phyloP scores from a whole-genome alignment of 1,140 invertebrate genomes.

The Drosophila ohnishii region DNA sequence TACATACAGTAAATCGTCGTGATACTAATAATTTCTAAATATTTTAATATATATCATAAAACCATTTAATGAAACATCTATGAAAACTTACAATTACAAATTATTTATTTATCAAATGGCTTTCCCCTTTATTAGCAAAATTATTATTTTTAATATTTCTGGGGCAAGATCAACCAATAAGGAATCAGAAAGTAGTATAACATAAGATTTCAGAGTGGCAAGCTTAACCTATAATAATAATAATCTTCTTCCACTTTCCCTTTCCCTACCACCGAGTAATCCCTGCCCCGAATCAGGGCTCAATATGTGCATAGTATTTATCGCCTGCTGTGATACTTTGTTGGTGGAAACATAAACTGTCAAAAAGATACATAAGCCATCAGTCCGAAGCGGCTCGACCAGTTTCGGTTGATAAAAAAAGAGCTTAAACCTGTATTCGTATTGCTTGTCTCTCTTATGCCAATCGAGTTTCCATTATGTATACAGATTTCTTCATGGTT shows the following conservation, averaged over 20 bases:
- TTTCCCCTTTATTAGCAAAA: too few species aligned
- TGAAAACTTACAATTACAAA: too few species aligned
- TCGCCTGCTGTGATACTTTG: constrained; percentile 32
- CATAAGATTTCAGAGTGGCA: too few species aligned
- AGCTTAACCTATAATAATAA: too few species aligned
- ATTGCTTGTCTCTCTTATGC: constrained; percentile 47
- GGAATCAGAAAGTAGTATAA: too few species aligned
- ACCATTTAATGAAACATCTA: too few species aligned
- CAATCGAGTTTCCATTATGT: constrained; percentile 54
- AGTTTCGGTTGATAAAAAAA: constrained; percentile 51
- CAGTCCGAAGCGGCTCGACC: constrained; percentile 53
- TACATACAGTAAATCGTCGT: background rate
- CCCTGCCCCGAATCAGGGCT: constrained; percentile 9
- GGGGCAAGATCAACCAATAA: too few species aligned
- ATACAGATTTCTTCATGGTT: constrained; percentile 53
- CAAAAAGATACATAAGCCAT: constrained; percentile 50
- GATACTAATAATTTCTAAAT: too few species aligned
- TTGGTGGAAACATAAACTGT: constrained; percentile 43
- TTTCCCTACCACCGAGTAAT: background rate
- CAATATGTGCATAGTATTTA: constrained; percentile 17
- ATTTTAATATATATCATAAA: too few species aligned
- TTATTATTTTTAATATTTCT: too few species aligned
- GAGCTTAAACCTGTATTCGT: constrained; percentile 57
- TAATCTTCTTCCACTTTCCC: background rate
- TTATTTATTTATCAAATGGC: too few species aligned